These are phyloP conservation scores for Lophura nycthemera DNA, from an alignment of 2,113 vertebrate species.

Conservation along the genomic window DNA sequence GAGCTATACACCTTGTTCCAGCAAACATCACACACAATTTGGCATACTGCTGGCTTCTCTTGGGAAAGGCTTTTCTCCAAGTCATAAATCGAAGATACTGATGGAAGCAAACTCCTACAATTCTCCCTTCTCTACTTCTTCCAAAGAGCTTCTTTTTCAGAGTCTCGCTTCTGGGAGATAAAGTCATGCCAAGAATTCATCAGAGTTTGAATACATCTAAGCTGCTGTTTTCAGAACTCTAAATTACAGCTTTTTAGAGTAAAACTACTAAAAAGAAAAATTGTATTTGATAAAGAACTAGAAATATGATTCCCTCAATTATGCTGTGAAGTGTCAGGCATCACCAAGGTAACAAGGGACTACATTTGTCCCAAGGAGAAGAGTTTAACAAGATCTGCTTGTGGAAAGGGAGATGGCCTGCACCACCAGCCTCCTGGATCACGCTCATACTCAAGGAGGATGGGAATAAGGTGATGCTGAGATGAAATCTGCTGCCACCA, in stretches of 20 bases:
- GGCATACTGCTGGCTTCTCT: background rate
- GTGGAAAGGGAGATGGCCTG: background rate
- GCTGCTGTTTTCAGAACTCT: background rate
- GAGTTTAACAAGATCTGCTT: background rate
- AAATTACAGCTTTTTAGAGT: background rate
- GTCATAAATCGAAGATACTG: background rate
- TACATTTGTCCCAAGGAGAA: background rate
- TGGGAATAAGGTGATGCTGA: background rate
- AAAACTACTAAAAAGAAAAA: background rate
- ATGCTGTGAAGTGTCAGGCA: background rate
- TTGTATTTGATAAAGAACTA: background rate
- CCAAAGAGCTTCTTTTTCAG: background rate
- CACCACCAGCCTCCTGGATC: background rate
- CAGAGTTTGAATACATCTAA: background rate
- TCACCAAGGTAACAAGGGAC: constrained; percentile 19
- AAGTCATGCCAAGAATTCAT: background rate
- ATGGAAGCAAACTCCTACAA: background rate
- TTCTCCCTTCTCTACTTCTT: background rate
- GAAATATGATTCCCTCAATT: background rate
- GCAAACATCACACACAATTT: background rate
- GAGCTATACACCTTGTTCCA: background rate
- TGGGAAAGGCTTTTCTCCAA: background rate
- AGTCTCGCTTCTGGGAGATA: background rate
- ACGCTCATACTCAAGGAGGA: background rate
- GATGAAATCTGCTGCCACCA: background rate